phyloP scores from a whole-genome alignment of 37 sponge, comb jelly and placozoan genomes.

The Aplysina aerophoba region DNA sequence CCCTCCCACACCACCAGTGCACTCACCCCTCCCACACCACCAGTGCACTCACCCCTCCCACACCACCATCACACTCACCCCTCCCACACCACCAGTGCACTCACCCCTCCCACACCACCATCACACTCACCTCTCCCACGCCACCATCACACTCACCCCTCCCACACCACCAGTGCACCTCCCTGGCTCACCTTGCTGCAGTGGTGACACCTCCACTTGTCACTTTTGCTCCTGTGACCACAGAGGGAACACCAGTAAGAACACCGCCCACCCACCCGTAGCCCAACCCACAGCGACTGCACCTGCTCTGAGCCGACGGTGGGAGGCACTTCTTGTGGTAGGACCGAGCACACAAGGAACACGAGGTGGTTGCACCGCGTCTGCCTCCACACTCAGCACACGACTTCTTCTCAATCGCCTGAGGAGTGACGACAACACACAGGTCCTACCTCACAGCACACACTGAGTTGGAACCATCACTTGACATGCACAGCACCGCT shows the following conservation, averaged over 20 bases:
- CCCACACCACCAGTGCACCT: background rate
- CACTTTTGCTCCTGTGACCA: background rate
- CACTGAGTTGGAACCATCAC: constrained; percentile 11
- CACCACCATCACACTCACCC: too few species aligned
- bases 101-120: background rate
- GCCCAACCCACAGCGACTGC: background rate
- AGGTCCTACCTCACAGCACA: constrained; percentile 27
- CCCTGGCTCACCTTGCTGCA: constrained; percentile 66
- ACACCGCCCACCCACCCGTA: background rate
- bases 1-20: too few species aligned
- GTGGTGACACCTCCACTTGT: constrained; percentile 62
- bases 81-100: too few species aligned
- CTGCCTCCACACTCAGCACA: constrained; percentile 68
- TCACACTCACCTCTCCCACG: background rate
- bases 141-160: background rate
- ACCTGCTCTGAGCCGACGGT: constrained; percentile 47
- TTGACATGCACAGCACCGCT: too few species aligned
- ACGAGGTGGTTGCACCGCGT: constrained; percentile 59
- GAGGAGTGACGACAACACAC: background rate
- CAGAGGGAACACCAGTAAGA: background rate
- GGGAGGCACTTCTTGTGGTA: constrained; percentile 84
- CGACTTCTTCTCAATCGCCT: constrained; percentile 3
- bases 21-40: too few species aligned
- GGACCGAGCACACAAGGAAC: constrained; percentile 68
- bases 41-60: too few species aligned